Evolutionary conservation across 2,113 vertebrate genomes (phyloP), one percentile per base, ranked within the genome.

Genomic region (Entelurus aequoreus): DNA sequence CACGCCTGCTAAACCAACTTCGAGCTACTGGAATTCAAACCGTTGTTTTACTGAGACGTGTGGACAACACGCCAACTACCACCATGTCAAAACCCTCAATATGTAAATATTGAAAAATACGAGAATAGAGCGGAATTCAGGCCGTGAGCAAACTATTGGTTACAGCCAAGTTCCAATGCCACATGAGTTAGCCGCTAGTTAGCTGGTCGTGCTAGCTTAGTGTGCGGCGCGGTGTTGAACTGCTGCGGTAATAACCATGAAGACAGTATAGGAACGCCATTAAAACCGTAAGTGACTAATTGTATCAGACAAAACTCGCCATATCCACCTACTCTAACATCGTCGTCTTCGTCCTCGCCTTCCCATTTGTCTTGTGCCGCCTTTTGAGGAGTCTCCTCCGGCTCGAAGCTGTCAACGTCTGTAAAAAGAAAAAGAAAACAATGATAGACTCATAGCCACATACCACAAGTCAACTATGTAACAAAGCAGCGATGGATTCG

Each of bases 281-380:
- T 12, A 46, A 44, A 46, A 46, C 10, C 11, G 28, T 28, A 28
- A 28, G 28, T 28, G 28, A 28, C 28, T 28, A 28, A 28, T 28
- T 28, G 4, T 28, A 28, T 28, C 28, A 28, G 28, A 28, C 28
- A 50, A 10, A 8, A 37, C 16, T n/a, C 9, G 37, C 37, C 50
- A 6, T 4, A 6, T 42, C 28, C 3, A 14, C n/a, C 50, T 83
- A 95, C 94, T 93, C 94, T 95, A 82, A 95, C 92, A 8, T 94
- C 93, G 58, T 94, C 94, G 0, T 95, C 94, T 74, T 95, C 93
- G 85, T 95, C 94, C 69, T 95, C 94, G 83, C 94, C 94, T 88
- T 94, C 94, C 94, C 94, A 95, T 82, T 90, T 93, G 84, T 95
- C 93, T 59, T 74, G 84, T 61, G 72, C 71, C 82, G 86, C 72